phyloP scores from a whole-genome alignment of 2,797 vertebrate genomes.

The Yasuhikotakia modesta region DNA sequence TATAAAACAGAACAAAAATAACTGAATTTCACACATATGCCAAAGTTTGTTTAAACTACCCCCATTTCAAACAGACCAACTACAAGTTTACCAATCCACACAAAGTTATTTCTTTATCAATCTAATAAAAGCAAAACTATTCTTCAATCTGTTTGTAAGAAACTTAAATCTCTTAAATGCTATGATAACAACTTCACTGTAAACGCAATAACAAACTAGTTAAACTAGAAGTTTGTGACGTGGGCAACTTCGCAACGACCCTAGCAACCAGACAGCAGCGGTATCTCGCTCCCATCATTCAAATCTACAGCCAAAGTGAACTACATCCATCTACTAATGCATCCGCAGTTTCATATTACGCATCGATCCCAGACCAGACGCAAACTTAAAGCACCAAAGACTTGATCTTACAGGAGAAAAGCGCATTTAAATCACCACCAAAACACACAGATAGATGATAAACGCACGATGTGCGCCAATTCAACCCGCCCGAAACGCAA shows the following conservation, averaged over 20 bases:
- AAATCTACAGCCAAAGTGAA: slow-evolving; percentile 24
- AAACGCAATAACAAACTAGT: not conserved
- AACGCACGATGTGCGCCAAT: not conserved
- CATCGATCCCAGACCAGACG: not conserved
- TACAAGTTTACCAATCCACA: not conserved
- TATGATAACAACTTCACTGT: not conserved
- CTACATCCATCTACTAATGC: slow-evolving; percentile 18
- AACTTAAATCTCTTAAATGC: not conserved
- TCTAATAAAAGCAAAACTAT: not conserved
- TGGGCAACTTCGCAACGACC: not conserved
- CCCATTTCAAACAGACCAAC: too few species aligned
- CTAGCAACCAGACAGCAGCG: not conserved
- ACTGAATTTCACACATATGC: not conserved
- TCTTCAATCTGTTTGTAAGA: not conserved
- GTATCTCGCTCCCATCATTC: not conserved
- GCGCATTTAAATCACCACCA: not conserved
- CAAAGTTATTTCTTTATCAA: not conserved
- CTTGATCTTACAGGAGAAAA: not conserved
- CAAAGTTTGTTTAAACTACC: not conserved
- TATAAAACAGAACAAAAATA: not conserved
- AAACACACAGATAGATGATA: not conserved
- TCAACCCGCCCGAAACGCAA: slow-evolving; percentile 1
- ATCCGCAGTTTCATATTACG: slow-evolving; percentile 34
- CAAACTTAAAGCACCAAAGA: slow-evolving; percentile 1
- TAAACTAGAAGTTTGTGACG: not conserved